Conservation (phyloP, 1,140 invertebrate genomes). For the Wasmannia auropunctata region DNA sequence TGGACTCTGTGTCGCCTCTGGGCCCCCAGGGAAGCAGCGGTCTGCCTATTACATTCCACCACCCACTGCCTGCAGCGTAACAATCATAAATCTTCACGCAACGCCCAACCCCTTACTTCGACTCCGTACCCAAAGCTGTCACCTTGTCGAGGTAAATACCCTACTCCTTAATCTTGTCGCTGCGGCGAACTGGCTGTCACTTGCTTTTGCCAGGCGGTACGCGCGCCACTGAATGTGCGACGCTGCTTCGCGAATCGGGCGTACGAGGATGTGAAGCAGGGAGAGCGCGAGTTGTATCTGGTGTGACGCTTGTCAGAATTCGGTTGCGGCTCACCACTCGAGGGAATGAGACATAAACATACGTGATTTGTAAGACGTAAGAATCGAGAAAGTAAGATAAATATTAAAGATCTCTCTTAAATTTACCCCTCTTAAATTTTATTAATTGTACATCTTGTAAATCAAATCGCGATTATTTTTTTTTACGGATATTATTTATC, state of each 20-base stretch:
- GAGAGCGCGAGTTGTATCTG: slow-evolving; percentile 22
- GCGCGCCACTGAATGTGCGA: slow-evolving; percentile 49
- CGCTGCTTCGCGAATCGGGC: slow-evolving; percentile 34
- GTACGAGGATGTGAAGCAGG: neutral
- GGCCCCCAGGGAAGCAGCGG: slow-evolving; percentile 62
- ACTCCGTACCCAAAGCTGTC: slow-evolving; percentile 67
- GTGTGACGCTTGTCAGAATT: slow-evolving; percentile 43
- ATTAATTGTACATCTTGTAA: neutral
- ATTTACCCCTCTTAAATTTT: neutral
- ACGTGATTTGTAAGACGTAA: neutral
- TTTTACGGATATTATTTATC: neutral
- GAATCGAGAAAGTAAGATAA: neutral
- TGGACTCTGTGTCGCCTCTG: slow-evolving; percentile 65
- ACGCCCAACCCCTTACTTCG: slow-evolving; percentile 64
- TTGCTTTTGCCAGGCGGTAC: slow-evolving; percentile 56
- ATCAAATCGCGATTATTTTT: neutral
- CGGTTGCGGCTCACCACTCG: neutral
- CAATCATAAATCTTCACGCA: slow-evolving; percentile 75
- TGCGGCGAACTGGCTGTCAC: slow-evolving; percentile 67
- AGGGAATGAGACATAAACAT: neutral
- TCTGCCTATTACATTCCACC: slow-evolving; percentile 73
- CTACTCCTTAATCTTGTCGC: slow-evolving; percentile 73
- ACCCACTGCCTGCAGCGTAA: slow-evolving; percentile 61
- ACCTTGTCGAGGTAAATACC: slow-evolving; percentile 74
- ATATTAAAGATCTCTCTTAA: neutral